A percentile compares a stretch with the other conserved stretches of the same genome.
phyloP scores from a whole-genome alignment of 2,888 invertebrate species.

The Patella pellucida region DNA sequence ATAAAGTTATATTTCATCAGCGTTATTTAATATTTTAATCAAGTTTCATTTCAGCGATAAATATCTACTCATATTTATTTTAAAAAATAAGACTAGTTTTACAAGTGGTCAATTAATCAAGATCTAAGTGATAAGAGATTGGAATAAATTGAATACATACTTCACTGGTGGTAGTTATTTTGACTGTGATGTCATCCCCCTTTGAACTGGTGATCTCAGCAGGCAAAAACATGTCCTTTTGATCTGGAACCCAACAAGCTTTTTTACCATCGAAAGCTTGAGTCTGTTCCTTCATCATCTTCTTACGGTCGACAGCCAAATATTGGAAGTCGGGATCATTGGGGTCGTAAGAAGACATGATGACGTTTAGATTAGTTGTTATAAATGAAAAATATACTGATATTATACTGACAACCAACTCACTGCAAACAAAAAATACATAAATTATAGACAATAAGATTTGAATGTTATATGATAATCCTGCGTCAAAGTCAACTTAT shows the following conservation, averaged over 20 bases:
- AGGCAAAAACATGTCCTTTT: not conserved
- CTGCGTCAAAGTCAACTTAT: too few species aligned
- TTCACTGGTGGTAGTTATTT: not conserved
- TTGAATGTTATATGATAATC: too few species aligned
- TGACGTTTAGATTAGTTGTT: too few species aligned
- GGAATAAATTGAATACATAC: not conserved
- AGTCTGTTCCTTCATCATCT: conserved; percentile 6
- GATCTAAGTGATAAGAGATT: too few species aligned
- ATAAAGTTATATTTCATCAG: not conserved
- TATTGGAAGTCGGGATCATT: conserved; percentile 4
- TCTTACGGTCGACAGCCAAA: conserved; percentile 5
- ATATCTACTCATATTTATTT: too few species aligned
- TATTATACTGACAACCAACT: conserved; percentile 1
- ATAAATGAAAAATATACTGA: too few species aligned
- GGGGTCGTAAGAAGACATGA: not conserved
- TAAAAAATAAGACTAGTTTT: too few species aligned
- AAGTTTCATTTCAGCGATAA: not conserved
- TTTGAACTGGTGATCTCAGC: not conserved
- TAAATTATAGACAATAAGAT: too few species aligned
- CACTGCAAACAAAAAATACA: not conserved
- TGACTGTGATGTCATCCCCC: not conserved
- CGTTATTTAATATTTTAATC: not conserved
- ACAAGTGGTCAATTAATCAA: too few species aligned
- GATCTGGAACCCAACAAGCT: conserved; percentile 8
- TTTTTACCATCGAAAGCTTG: conserved; percentile 10